A percentile compares a stretch with the other conserved stretches of the same genome.
phyloP scores from a whole-genome alignment of 92 coral and sea anemone species.

The Zoanthus sansibaricus region DNA sequence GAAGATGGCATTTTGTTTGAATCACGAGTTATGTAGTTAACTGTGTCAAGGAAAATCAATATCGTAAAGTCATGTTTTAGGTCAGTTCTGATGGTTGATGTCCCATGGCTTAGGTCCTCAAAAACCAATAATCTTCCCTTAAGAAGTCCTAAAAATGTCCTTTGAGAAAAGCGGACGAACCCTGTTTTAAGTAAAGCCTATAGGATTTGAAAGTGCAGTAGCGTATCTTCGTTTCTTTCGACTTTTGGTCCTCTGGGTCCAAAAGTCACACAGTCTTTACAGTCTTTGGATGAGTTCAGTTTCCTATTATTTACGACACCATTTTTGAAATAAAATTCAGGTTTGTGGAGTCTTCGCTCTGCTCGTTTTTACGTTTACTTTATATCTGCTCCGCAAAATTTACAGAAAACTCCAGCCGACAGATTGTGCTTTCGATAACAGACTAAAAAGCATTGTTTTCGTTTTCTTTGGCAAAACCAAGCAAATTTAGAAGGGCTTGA shows the following conservation, averaged over 20 bases:
- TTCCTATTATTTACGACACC: conserved; percentile 72
- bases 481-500: conserved; percentile 24
- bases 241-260: conserved; percentile 69
- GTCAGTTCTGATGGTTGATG: too few relatives aligned
- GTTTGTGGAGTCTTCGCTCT: conserved; percentile 22
- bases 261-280: conserved; percentile 23
- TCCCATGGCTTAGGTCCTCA: too few relatives aligned
- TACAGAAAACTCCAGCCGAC: too few relatives aligned
- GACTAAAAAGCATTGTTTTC: background rate
- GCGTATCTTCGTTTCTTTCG: conserved; percentile 69
- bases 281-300: conserved; percentile 52
- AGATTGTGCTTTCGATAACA: too few relatives aligned
- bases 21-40: too few relatives aligned
- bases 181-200: conserved; percentile 60
- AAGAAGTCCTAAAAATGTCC: too few relatives aligned
- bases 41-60: too few relatives aligned
- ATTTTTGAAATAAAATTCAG: conserved; percentile 41
- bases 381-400: too few relatives aligned
- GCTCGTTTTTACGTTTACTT: conserved; percentile 6
- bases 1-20: too few relatives aligned
- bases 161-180: too few relatives aligned
- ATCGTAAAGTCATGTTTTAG: too few relatives aligned
- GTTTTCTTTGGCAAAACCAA: conserved; percentile 27
- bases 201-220: conserved; percentile 70
- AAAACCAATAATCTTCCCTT: too few relatives aligned